These are phyloP conservation scores for Crenichthys baileyi DNA, from an alignment of 2,797 vertebrate genomes.

Conservation along the genomic window DNA sequence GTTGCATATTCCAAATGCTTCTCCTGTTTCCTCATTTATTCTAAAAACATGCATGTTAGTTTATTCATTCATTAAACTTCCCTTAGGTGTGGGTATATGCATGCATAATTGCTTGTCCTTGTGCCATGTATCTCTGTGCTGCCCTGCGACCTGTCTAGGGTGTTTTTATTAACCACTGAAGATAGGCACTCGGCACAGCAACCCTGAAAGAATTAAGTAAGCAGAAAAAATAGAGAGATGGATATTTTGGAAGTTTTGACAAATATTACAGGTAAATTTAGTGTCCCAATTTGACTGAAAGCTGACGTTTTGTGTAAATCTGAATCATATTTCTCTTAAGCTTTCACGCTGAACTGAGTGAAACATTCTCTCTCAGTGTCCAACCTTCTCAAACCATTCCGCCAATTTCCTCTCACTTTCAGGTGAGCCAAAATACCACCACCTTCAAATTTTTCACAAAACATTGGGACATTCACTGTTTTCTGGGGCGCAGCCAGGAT, in stretches of 20 bases:
- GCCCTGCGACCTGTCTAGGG: not conserved
- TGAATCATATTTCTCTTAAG: constrained; percentile 1
- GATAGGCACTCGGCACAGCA: not conserved
- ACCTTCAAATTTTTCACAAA: constrained; percentile 31
- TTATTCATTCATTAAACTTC: too few species aligned
- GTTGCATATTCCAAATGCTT: too few species aligned
- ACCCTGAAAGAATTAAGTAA: not conserved
- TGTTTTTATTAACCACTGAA: not conserved
- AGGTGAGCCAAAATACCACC: constrained; percentile 39
- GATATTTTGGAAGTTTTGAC: not conserved
- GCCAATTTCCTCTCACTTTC: constrained; percentile 25
- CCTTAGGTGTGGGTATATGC: too few species aligned
- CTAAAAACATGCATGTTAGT: too few species aligned
- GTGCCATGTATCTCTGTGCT: not conserved
- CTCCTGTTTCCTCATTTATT: not conserved
- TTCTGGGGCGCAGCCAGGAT: constrained; percentile 60
- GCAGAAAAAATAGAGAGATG: not conserved
- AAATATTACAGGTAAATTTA: not conserved
- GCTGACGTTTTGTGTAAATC: not conserved
- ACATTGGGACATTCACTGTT: constrained; percentile 70
- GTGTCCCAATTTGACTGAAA: not conserved
- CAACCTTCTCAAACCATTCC: constrained; percentile 11
- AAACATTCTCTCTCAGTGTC: constrained; percentile 9
- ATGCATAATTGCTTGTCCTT: not conserved
- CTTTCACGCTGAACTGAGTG: constrained; percentile 16